Evolutionary conservation across 2,888 invertebrate species (phyloP).

Genomic region (Melipona beecheii): DNA sequence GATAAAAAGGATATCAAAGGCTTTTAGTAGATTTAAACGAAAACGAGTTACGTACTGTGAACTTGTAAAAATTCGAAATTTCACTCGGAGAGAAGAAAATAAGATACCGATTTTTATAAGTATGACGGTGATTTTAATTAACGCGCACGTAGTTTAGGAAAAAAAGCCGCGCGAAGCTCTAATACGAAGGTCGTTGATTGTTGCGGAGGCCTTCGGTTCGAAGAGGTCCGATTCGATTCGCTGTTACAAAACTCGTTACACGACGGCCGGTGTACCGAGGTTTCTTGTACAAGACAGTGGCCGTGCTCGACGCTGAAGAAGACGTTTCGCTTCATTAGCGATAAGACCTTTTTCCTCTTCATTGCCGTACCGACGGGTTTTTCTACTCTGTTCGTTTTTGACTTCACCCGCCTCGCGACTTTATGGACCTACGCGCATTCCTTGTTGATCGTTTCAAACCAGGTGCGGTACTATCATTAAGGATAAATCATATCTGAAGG

Average conservation of each 20-base stretch:
- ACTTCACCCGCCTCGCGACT: slow-evolving; percentile 68
- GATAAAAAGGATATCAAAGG: not conserved
- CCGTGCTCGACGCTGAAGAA: slow-evolving; percentile 74
- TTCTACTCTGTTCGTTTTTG: slow-evolving; percentile 67
- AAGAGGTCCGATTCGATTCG: slow-evolving; percentile 73
- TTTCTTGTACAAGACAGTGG: slow-evolving; percentile 73
- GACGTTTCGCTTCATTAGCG: slow-evolving; percentile 80
- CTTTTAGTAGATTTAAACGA: not conserved
- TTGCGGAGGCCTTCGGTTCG: slow-evolving; percentile 61
- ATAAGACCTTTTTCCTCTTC: slow-evolving; percentile 73
- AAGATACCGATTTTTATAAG: not conserved
- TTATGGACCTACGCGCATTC: slow-evolving; percentile 69
- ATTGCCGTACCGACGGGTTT: slow-evolving; percentile 70
- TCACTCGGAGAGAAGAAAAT: not conserved
- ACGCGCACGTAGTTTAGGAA: slow-evolving; percentile 22
- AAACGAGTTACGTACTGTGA: not conserved
- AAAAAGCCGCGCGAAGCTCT: slow-evolving; percentile 42
- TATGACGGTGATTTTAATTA: slow-evolving; percentile 53
- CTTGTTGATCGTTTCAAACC: slow-evolving; percentile 71
- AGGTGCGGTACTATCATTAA: slow-evolving; percentile 70
- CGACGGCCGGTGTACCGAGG: slow-evolving; percentile 71
- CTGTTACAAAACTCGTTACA: slow-evolving; percentile 76
- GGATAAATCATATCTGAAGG: slow-evolving; percentile 65
- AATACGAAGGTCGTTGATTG: slow-evolving; percentile 67
- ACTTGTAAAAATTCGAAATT: not conserved